Base-by-base conservation (phyloP, 2,113 vertebrate species). In the Dasyornis broadbenti region DNA sequence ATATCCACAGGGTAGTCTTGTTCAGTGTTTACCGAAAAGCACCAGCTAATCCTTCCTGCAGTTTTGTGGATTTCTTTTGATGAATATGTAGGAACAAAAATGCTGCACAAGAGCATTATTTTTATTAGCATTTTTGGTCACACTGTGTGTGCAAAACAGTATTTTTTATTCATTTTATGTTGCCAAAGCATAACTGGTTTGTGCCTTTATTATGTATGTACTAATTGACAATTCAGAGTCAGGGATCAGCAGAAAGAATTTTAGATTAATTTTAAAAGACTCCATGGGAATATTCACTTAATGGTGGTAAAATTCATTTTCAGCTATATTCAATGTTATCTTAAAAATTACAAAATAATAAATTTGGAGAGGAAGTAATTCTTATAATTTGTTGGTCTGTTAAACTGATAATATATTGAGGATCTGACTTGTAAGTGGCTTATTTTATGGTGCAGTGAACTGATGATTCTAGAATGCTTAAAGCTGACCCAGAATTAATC, bases 391-490 rank as follows among this genome's bases (percentile, higher is more conserved):
- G 39, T 82, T 91, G 40, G 47, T 76, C 79, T 81, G 59, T 80
- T 90, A 88, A 94, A 75, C 44, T 81, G 78, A 88, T 80, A 92
- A 90, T 83, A 57, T 35, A 47, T 19, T 47, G 30, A 68, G 49
- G 85, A 66, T 73, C 69, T 83, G 47, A 66, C 71, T 90, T 82
- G 3, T 52, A 92, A 91, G 54, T 92, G 70, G 42, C 22, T 96
- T 90, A 71, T 94, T 94, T 95, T 83, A 77, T 40, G 45, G 66
- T 63, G 30, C 85, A 92, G 42, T 96, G 79, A 96, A 83, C 88
- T 39, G 39, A 37, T 84, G 45, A 80, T 64, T 95, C 61, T 82
- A 72, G 75, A 91, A 96, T 60, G 53, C 64, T 92, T 89, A 89
- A 87, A 80, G 33, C 3, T 88, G 79, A 82, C 39, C 65, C 22